These are phyloP conservation scores for Gymnobelideus leadbeateri DNA, from an alignment of 2,113 vertebrate genomes.

Conservation along the genomic window DNA sequence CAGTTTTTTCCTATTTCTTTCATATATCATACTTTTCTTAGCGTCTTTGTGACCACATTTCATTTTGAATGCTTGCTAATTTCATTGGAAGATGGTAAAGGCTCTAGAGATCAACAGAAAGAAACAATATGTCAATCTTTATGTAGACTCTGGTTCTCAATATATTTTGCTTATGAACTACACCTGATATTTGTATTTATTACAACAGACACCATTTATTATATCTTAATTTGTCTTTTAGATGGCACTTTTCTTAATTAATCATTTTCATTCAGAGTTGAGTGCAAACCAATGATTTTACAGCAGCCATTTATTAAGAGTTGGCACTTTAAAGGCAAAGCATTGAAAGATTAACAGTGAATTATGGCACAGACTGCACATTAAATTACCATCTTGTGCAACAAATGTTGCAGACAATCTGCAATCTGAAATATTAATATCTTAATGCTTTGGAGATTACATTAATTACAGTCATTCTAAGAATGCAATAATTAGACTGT, in stretches of 20 bases:
- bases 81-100: not conserved
- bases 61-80: slow-evolving; percentile 20
- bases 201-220: not conserved
- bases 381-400: slow-evolving; percentile 75
- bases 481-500: slow-evolving; percentile 74
- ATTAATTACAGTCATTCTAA: slow-evolving; percentile 80
- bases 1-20: not conserved
- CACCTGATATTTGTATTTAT: slow-evolving; percentile 8
- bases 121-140: slow-evolving; percentile 18
- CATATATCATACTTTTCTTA: not conserved
- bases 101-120: slow-evolving; percentile 1
- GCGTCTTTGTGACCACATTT: not conserved
- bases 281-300: slow-evolving; percentile 66
- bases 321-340: slow-evolving; percentile 66
- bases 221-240: slow-evolving; percentile 38
- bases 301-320: slow-evolving; percentile 70
- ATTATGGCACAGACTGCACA: slow-evolving; percentile 69
- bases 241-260: slow-evolving; percentile 60
- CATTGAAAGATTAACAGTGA: slow-evolving; percentile 78
- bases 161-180: slow-evolving; percentile 20
- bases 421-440: slow-evolving; percentile 82
- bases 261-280: slow-evolving; percentile 53
- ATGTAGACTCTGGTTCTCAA: slow-evolving; percentile 32
- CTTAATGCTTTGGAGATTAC: slow-evolving; percentile 73
- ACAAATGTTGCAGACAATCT: slow-evolving; percentile 78